Base-by-base conservation (phyloP, 2,113 vertebrate species). In the Sinocyclocheilus maitianheensis region DNA sequence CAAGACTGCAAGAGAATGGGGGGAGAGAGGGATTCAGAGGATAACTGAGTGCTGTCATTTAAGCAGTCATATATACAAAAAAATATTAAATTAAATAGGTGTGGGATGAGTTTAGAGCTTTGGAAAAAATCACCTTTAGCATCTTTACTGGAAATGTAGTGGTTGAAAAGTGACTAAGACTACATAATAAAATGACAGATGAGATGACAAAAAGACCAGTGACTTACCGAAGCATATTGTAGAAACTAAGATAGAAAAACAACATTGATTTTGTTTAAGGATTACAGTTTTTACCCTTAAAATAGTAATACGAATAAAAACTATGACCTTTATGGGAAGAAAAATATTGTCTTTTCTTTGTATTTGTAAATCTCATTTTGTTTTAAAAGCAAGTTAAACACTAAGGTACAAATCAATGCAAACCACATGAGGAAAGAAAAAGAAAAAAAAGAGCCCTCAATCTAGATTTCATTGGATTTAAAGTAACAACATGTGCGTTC, bases 401-500 rank as follows among this genome's bases (percentile, higher is more conserved):
- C 34, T 30, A 81, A 90, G 88, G 84, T 88, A 90, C 89, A 92
- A 91, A 93, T 93, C 90, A 90, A 90, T 81, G 85, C 60, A 91
- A 84, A 88, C 87, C 88, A 72, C 78, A 37, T 92, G 91, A 94
- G 92, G 91, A 12, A 9, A 46, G 6, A 46, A 92, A 51, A 48
- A 12, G 3, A 48, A 92, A 92, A 91, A 51, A 92, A 92, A 91
- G 89, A 91, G 88, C 87, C 91, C 48, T 92, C 92, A 95, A 94
- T 46, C 43, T 46, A 46, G 43, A 46, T 46, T 11, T 46, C 43
- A 46, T 94, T 94, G 92, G 86, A 18, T 90, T 92, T 91, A 91
- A 94, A 94, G 87, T 91, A 88, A 92, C 94, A 93, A 90, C 94
- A 95, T 91, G 93, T 95, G 94, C 87, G 79, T 90, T 5, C 84